phyloP scores from a whole-genome alignment of 2,113 vertebrate species.

The Amblyopsis rosae region DNA sequence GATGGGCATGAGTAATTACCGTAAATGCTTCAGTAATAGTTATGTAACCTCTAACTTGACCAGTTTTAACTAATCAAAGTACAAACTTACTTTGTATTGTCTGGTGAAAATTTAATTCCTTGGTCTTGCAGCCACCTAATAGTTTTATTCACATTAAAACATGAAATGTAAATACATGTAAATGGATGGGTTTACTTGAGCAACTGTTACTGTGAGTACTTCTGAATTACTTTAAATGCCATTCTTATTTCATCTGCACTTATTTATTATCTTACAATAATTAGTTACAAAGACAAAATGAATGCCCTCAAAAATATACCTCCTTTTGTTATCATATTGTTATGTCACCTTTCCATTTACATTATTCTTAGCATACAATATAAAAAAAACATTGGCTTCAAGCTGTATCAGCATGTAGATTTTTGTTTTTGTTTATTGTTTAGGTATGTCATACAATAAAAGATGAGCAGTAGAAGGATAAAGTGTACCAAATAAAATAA shows the following conservation, averaged over 20 bases:
- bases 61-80: no score
- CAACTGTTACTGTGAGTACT: no score
- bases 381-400: constrained; percentile 1
- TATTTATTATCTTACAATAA: constrained; percentile 40
- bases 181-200: no score
- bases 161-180: no score
- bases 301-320: constrained; percentile 53
- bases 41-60: no score
- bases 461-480: constrained; percentile 42
- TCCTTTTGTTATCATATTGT: constrained; percentile 53
- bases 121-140: no score
- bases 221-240: no score
- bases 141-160: no score
- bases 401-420: constrained; percentile 30
- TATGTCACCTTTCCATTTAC: constrained; percentile 45
- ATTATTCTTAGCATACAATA: constrained; percentile 31
- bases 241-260: constrained; percentile 50
- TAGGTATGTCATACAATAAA: constrained; percentile 20
- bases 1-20: no score
- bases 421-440: constrained; percentile 49
- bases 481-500: constrained; percentile 52
- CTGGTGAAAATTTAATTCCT: no score
- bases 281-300: constrained; percentile 16
- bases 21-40: no score
- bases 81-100: no score